Percentiles rank a stretch among this genome's conserved stretches.
These are phyloP conservation scores for Epinotia ramella DNA, from an alignment of 2,888 invertebrate genomes.

Conservation along the genomic window DNA sequence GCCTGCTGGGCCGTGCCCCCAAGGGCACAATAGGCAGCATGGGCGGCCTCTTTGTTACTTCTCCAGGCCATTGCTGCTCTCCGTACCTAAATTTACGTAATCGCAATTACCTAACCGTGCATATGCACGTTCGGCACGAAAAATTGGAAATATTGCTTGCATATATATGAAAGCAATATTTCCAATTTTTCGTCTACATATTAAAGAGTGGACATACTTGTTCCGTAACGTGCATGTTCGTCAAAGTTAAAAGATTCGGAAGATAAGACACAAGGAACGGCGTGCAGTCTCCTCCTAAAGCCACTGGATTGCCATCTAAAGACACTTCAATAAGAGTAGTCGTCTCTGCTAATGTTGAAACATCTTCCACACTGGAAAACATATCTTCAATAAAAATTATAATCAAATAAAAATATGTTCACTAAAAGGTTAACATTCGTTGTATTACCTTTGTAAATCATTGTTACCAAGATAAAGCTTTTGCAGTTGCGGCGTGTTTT, in stretches of 20 bases:
- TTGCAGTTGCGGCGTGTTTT: constrained; percentile 90
- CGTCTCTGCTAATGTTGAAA: constrained; percentile 92
- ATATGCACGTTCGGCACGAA: too few species aligned
- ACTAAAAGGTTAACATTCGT: background rate
- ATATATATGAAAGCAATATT: background rate
- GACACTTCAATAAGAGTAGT: constrained; percentile 92
- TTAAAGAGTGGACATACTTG: constrained; percentile 75
- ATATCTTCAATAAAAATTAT: background rate
- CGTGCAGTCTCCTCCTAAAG: constrained; percentile 91
- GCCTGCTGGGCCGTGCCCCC: constrained; percentile 83
- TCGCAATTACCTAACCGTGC: background rate
- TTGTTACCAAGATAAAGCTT: constrained; percentile 94
- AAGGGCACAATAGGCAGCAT: constrained; percentile 87
- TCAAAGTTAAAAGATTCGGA: constrained; percentile 89
- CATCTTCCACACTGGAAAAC: constrained; percentile 91
- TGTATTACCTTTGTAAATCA: constrained; percentile 85
- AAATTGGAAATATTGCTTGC: too few species aligned
- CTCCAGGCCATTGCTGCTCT: constrained; percentile 93
- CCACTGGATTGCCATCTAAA: constrained; percentile 94
- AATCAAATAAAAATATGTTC: background rate
- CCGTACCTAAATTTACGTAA: constrained; percentile 78
- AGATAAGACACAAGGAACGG: constrained; percentile 93
- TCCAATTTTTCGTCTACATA: background rate
- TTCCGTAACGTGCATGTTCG: constrained; percentile 92
- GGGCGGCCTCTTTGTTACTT: constrained; percentile 90